Evolutionary conservation across 2,797 vertebrate genomes (phyloP).

Genomic region (Scolopax bukidnonensis): DNA sequence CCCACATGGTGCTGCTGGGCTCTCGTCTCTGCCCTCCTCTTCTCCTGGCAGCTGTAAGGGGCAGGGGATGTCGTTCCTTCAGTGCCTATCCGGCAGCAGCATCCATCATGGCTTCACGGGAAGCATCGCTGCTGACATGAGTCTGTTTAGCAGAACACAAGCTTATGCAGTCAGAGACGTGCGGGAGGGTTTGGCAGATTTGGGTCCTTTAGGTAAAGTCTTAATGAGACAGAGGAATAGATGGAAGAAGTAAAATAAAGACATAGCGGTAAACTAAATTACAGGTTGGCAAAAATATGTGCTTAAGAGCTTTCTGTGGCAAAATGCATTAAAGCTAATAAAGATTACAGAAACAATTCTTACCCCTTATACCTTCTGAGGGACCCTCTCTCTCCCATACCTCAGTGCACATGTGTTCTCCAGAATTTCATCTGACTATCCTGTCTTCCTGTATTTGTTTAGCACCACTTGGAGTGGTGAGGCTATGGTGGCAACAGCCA

Average conservation of each 20-base stretch:
- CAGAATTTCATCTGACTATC: background rate
- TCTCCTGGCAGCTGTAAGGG: background rate
- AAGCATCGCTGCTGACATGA: rapidly evolving
- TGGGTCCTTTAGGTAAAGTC: background rate
- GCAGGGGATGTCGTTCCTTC: background rate
- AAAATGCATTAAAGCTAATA: background rate
- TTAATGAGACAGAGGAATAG: background rate
- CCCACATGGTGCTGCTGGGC: rapidly evolving
- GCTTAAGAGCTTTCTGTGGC: background rate
- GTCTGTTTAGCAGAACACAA: background rate
- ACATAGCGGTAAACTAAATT: background rate
- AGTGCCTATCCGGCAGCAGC: background rate
- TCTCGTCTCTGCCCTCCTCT: background rate
- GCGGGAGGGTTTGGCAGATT: background rate
- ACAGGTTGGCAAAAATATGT: background rate
- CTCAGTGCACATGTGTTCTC: rapidly evolving
- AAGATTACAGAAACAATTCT: background rate
- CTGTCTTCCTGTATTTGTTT: background rate
- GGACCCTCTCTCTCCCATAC: background rate
- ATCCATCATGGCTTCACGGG: background rate
- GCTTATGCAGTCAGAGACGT: background rate
- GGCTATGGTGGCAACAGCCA: background rate
- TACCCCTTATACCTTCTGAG: background rate
- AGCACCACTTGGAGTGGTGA: background rate
- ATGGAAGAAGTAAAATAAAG: background rate